phyloP scores from a whole-genome alignment of 2,113 vertebrate genomes.

The Chunga burmeisteri region DNA sequence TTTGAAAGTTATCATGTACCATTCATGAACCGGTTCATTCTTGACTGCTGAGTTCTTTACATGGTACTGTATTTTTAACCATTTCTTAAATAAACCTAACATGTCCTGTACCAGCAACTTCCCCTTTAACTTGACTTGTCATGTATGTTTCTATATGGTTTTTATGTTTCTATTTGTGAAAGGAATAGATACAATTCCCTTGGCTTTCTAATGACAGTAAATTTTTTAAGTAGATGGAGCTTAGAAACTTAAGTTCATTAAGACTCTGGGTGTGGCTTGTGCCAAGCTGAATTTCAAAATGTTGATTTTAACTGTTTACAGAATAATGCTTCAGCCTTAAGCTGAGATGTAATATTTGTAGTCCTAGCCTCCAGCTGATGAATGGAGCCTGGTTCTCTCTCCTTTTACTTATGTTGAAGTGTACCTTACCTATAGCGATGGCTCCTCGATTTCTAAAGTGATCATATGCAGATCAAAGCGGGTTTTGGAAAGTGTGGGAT shows the following conservation, averaged over 20 bases:
- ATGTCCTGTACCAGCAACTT: neutral
- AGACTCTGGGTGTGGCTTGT: neutral
- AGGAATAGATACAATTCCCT: neutral
- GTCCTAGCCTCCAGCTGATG: neutral
- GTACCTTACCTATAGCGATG: rapidly evolving
- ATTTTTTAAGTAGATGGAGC: neutral
- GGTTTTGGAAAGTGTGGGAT: neutral
- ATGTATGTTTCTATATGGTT: neutral
- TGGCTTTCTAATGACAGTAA: neutral
- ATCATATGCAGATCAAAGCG: neutral
- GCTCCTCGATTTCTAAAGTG: neutral
- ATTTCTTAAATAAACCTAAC: neutral
- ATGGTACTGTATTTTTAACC: neutral
- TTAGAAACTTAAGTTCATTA: neutral
- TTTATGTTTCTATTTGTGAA: neutral
- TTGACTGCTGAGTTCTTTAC: neutral
- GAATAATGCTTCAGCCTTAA: neutral
- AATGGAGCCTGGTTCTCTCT: neutral
- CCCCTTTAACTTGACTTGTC: neutral
- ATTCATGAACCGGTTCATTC: neutral
- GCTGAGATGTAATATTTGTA: neutral
- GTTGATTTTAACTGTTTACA: neutral
- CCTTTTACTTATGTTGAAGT: neutral
- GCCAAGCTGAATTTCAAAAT: neutral
- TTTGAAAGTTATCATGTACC: neutral